These are phyloP conservation scores for Zaprionus vittiger DNA, from an alignment of 1,140 invertebrate genomes.

Conservation along the genomic window DNA sequence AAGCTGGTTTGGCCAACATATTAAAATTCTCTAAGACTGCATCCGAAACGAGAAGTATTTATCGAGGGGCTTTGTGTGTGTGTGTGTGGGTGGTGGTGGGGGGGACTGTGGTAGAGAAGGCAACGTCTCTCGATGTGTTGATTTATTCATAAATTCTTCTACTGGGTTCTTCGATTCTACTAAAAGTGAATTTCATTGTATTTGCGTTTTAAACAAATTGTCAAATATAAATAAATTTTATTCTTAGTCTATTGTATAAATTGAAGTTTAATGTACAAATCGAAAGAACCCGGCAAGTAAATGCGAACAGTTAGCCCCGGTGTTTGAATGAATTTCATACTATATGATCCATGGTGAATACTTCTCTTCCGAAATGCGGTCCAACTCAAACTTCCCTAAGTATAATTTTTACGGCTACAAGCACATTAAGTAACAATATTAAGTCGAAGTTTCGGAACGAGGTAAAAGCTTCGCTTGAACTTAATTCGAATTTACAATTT, in stretches of 20 bases:
- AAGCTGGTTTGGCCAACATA: constrained; percentile 8
- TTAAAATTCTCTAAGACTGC: constrained; percentile 4
- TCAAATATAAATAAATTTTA: neutral
- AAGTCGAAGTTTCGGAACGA: constrained; percentile 2
- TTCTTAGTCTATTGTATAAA: neutral
- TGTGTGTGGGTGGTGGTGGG: neutral
- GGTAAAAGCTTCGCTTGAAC: constrained; percentile 6
- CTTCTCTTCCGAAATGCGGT: neutral
- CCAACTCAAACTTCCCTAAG: constrained; percentile 2
- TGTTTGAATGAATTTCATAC: neutral
- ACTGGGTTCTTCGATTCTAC: neutral
- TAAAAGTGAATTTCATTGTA: neutral
- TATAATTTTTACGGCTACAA: constrained; percentile 10
- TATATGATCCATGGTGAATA: neutral
- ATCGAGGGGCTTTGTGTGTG: neutral
- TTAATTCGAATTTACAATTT: constrained; percentile 10
- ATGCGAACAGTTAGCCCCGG: neutral
- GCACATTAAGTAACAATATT: constrained; percentile 8
- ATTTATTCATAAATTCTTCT: neutral
- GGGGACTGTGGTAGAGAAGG: neutral
- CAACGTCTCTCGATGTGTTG: neutral
- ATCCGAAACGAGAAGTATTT: neutral
- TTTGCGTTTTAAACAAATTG: neutral
- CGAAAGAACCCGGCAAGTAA: neutral
- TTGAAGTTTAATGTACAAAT: neutral